Base-by-base conservation (phyloP, 1,140 invertebrate genomes). In the Nasonia vitripennis region DNA sequence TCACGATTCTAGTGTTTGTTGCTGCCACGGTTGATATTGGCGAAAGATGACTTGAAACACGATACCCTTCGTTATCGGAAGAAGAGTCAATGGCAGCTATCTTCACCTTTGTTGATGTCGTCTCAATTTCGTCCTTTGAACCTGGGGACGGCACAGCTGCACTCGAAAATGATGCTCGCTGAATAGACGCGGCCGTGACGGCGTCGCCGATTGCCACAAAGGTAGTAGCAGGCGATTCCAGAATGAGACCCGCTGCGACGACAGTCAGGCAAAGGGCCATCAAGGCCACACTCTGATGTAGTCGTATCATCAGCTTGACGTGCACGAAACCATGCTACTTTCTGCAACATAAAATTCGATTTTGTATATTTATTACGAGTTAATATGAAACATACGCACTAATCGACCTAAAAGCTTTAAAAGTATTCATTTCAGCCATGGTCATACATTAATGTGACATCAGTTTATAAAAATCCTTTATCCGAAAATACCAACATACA, bases 231-330 rank as follows among this genome's bases (percentile, higher is more conserved):
- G 34, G 10, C 62, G 31, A 75, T 80, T 85, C 78, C 2, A 10
- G 27, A 14, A 41, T 62, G 10, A 81, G 55, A 45, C 62, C 51
- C 17, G 70, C 51, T 75, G 74, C 68, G 75, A 78, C 17, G 20
- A 71, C 70, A 55, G 45, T 70, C n/a, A 37, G 5, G 75, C 81
- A 83, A 48, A 86, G 68, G 85, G 77, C 85, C 85, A 83, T 80
- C 68, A 86, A 86, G 85, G 85, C 85, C 85, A 45, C 48, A 14
- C 45, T 79, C 85, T 77, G 74, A 27, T 51, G 34, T 48, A 82
- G n/a, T 74, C 85, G 75, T 86, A 79, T 48, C 85, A 86, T 86
- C 85, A 83, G 85, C 85, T 80, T 62, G 67, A 10, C 4, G 68
- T 71, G 68, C 27, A 2, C 27, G 68, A 71, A 71, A 71, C 12